A percentile compares a stretch with the other conserved stretches of the same genome.
Evolutionary conservation across 2,113 vertebrate genomes (phyloP).

Genomic region (Cisticola juncidis): DNA sequence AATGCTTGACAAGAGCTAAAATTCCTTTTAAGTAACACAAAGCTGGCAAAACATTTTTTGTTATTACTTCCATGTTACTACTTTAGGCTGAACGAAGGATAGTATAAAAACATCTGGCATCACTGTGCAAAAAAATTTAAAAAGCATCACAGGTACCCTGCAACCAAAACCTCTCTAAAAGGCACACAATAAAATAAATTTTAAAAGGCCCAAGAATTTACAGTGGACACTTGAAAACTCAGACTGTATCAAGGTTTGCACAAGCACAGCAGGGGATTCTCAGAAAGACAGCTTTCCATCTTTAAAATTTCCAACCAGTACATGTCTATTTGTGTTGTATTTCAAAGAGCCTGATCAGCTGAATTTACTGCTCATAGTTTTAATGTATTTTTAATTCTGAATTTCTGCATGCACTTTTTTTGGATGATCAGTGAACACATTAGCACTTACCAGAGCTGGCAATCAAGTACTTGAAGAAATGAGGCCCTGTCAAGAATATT

Average conservation of each 20-base stretch:
- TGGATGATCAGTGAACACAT: not conserved
- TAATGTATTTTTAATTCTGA: not conserved
- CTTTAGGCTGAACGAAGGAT: not conserved
- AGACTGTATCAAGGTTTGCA: slow-evolving; percentile 9
- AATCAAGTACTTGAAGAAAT: slow-evolving; percentile 9
- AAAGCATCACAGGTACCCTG: not conserved
- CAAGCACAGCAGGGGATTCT: not conserved
- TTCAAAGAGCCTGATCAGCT: not conserved
- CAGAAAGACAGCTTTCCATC: not conserved
- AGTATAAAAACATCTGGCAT: not conserved
- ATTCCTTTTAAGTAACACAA: not conserved
- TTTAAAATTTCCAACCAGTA: slow-evolving; percentile 21
- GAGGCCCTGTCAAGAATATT: not conserved
- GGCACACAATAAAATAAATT: not conserved
- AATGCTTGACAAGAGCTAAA: not conserved
- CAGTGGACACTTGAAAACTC: not conserved
- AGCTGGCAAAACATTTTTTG: not conserved
- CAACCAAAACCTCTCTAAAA: not conserved
- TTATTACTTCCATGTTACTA: not conserved
- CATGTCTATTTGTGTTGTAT: not conserved
- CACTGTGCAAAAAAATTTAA: not conserved
- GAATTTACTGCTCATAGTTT: not conserved
- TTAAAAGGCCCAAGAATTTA: not conserved
- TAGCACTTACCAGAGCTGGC: not conserved
- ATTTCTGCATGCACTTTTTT: not conserved